Evolutionary conservation across 2,113 vertebrate genomes (phyloP).

Genomic region (Fulica atra): DNA sequence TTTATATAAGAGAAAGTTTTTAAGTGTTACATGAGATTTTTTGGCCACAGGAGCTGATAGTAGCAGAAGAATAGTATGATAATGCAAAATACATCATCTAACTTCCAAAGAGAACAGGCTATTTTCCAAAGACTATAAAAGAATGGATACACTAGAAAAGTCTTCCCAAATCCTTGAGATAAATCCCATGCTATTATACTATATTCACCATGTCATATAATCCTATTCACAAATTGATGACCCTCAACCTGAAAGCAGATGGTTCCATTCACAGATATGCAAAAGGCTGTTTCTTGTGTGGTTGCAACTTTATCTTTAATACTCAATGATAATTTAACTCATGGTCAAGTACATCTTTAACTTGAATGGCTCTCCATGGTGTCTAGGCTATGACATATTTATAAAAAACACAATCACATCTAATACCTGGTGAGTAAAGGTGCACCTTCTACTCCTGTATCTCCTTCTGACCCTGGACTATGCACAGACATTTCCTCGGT

Average conservation of each 20-base stretch:
- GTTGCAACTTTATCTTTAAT: not conserved
- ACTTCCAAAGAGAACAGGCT: not conserved
- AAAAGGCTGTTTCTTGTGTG: not conserved
- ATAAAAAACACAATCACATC: not conserved
- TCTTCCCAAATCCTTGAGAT: not conserved
- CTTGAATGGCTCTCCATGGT: not conserved
- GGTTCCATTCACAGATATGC: not conserved
- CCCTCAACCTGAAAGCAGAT: not conserved
- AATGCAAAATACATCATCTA: not conserved
- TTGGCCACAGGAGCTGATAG: not conserved
- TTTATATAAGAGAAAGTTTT: conserved; percentile 18
- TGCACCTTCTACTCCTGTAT: not conserved
- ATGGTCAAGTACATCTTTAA: not conserved
- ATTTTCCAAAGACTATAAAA: not conserved
- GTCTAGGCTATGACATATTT: not conserved
- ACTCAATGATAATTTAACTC: not conserved
- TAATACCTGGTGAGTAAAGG: not conserved
- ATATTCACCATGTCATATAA: not conserved
- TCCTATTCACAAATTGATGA: not conserved
- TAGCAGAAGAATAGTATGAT: not conserved
- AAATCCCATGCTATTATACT: not conserved
- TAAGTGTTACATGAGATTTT: not conserved
- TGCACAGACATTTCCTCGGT: not conserved
- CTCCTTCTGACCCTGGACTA: not conserved
- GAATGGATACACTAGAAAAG: not conserved